These are phyloP conservation scores for Lydus trimaculatus DNA, from an alignment of 2,888 invertebrate species.

Conservation along the genomic window DNA sequence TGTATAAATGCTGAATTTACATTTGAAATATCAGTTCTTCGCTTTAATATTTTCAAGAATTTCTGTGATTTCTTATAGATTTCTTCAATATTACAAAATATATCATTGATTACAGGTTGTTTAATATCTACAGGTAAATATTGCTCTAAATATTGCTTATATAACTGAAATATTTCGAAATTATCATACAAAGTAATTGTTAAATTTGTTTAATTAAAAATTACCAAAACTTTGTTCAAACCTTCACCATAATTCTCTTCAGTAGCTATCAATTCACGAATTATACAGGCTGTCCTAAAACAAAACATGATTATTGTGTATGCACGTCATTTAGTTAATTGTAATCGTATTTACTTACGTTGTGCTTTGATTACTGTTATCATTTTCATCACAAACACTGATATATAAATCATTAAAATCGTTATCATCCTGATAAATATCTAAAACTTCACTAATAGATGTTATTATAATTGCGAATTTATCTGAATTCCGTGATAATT, in stretches of 20 bases:
- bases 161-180: neutral
- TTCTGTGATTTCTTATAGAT: slow-evolving; percentile 36
- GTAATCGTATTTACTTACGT: neutral
- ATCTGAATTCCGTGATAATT: neutral
- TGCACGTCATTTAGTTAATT: neutral
- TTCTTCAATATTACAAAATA: slow-evolving; percentile 42
- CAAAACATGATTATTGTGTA: neutral
- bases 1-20: slow-evolving; percentile 33
- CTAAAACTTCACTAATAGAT: neutral
- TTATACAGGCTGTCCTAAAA: neutral
- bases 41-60: slow-evolving; percentile 35
- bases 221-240: neutral
- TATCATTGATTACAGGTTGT: neutral
- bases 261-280: slow-evolving; percentile 2
- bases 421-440: neutral
- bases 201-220: neutral
- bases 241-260: slow-evolving; percentile 9
- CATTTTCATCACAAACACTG: neutral
- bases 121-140: neutral
- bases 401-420: neutral
- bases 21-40: neutral
- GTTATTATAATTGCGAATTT: neutral
- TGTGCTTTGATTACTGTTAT: neutral
- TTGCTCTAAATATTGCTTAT: slow-evolving; percentile 5
- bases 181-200: too few species aligned